Percentiles rank a stretch among this genome's conserved stretches.
Evolutionary conservation across 1,140 invertebrate genomes (phyloP).

Genomic region (Zophobas atratus): DNA sequence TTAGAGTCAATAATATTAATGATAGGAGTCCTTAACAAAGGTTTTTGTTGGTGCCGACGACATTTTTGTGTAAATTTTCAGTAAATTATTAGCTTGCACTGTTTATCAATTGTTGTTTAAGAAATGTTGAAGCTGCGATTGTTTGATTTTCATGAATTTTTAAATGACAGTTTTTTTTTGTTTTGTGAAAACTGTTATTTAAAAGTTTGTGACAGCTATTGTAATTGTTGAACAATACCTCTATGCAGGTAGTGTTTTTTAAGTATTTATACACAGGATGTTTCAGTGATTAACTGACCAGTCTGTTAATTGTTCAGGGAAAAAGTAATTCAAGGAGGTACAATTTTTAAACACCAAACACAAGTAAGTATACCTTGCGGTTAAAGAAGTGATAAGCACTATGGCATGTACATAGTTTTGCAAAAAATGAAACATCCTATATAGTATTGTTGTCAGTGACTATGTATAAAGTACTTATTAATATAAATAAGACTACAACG

Average conservation of each 20-base stretch:
- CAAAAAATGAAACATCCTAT: conserved; percentile 33
- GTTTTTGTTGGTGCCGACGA: no score
- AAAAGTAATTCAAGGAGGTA: neutral
- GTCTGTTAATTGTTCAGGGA: no score
- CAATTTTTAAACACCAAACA: conserved; percentile 1
- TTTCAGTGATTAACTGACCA: conserved; percentile 14
- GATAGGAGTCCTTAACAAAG: neutral
- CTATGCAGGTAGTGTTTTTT: conserved; percentile 6
- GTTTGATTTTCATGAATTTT: neutral
- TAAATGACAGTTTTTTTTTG: neutral
- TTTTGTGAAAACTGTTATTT: neutral
- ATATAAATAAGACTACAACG: conserved; percentile 10
- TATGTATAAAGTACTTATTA: conserved; percentile 35
- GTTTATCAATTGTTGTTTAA: neutral
- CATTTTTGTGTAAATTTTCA: no score
- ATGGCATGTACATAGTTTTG: no score
- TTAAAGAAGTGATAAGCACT: no score
- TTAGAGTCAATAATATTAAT: conserved; percentile 30
- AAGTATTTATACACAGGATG: conserved; percentile 25
- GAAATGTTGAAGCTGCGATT: conserved; percentile 8
- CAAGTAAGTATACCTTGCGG: neutral
- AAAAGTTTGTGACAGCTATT: neutral
- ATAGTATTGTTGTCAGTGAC: conserved; percentile 25
- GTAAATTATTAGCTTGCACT: no score
- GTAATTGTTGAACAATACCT: conserved; percentile 19